phyloP scores from a whole-genome alignment of 2,888 invertebrate genomes.

The Erebia epiphron region DNA sequence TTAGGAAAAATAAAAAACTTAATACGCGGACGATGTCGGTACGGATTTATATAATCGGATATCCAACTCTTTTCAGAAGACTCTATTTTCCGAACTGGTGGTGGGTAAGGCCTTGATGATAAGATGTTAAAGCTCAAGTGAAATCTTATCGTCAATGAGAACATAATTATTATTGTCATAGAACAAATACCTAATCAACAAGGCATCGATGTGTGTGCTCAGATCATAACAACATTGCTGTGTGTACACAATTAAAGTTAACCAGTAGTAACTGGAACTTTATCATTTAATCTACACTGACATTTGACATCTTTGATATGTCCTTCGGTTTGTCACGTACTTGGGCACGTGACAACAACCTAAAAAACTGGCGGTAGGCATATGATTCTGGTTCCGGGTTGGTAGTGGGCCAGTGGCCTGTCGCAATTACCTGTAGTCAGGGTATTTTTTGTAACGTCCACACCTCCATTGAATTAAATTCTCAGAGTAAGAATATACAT shows the following conservation, averaged over 20 bases:
- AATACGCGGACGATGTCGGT: too few relatives aligned
- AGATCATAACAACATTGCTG: neutral
- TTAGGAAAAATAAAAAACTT: too few relatives aligned
- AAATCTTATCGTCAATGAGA: neutral
- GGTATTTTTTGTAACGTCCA: too few relatives aligned
- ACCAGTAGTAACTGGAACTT: conserved; percentile 33
- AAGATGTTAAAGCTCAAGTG: neutral
- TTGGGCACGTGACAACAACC: neutral
- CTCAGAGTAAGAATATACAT: too few relatives aligned
- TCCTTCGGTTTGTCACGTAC: conserved; percentile 30
- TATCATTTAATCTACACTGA: conserved; percentile 34
- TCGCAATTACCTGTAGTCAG: too few relatives aligned
- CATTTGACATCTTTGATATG: conserved; percentile 25
- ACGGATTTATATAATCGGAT: too few relatives aligned
- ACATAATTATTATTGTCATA: conserved; percentile 5
- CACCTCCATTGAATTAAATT: too few relatives aligned
- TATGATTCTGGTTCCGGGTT: neutral
- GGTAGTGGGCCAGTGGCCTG: too few relatives aligned
- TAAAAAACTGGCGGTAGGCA: neutral
- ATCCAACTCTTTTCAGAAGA: too few relatives aligned
- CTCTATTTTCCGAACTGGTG: too few relatives aligned
- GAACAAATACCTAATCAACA: neutral
- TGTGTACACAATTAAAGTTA: conserved; percentile 16
- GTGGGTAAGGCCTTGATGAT: too few relatives aligned
- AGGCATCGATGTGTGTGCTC: neutral